Conservation (phyloP, 2,888 invertebrate species). For the Yponomeuta cagnagella region DNA sequence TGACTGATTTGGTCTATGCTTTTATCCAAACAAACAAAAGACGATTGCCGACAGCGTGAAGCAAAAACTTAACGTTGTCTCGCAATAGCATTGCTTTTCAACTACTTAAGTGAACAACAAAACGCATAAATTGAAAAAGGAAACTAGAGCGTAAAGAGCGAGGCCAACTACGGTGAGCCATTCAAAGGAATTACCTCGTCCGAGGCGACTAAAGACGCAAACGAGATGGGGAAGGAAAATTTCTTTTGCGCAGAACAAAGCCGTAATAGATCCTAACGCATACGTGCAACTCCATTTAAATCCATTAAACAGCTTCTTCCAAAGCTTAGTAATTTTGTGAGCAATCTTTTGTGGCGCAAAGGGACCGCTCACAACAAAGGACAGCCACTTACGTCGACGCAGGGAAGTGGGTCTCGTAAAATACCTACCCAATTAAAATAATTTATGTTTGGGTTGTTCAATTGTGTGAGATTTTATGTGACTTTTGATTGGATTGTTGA, state of each 20-base stretch:
- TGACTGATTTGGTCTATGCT: background rate
- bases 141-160: constrained; percentile 33
- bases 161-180: constrained; percentile 41
- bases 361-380: constrained; percentile 36
- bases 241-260: constrained; percentile 63
- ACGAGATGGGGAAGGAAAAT: constrained; percentile 53
- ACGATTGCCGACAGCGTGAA: background rate
- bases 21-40: background rate
- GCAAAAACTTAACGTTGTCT: background rate
- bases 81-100: background rate
- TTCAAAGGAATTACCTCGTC: constrained; percentile 22
- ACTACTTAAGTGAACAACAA: background rate
- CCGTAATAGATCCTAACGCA: constrained; percentile 55
- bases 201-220: constrained; percentile 28
- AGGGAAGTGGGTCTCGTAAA: background rate
- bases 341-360: constrained; percentile 55
- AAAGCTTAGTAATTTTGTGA: constrained; percentile 59
- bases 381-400: constrained; percentile 19
- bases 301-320: constrained; percentile 51
- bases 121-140: constrained; percentile 18
- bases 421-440: constrained; percentile 7
- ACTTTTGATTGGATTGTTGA: background rate
- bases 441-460: constrained; percentile 1
- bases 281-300: constrained; percentile 57
- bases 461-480: background rate